phyloP scores from a whole-genome alignment of 2,113 vertebrate genomes.

The Hyaena hyaena region DNA sequence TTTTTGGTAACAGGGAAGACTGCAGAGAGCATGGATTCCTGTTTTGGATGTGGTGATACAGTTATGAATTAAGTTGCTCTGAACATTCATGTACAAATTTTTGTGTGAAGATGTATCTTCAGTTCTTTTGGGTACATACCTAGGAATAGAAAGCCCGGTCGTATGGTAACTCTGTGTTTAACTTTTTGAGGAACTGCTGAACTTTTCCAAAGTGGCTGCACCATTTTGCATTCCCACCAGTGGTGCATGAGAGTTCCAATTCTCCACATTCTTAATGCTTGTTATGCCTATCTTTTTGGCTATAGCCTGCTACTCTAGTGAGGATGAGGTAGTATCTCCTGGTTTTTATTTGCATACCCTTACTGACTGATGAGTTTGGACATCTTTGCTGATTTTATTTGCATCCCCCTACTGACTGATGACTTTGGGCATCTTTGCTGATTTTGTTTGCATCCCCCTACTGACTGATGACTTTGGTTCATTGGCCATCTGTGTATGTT shows the following conservation, averaged over 20 bases:
- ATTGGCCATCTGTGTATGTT: background rate
- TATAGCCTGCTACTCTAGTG: background rate
- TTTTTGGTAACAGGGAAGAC: background rate
- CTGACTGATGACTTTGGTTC: background rate
- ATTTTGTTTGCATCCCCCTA: background rate
- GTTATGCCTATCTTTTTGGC: background rate
- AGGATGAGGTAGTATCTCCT: background rate
- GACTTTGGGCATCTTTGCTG: background rate
- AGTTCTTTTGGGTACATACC: background rate
- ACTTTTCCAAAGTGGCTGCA: too few species aligned
- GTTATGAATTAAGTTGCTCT: background rate
- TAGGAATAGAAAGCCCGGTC: background rate
- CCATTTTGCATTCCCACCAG: background rate
- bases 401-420: background rate
- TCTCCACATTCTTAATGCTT: background rate
- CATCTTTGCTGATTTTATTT: background rate
- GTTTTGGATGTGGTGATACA: background rate
- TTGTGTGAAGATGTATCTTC: background rate
- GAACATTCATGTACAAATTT: background rate
- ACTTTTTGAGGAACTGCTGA: too few species aligned
- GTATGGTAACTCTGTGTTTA: background rate
- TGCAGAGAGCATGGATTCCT: background rate
- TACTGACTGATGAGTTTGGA: background rate
- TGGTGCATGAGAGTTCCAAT: background rate
- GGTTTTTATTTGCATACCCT: background rate